Conservation (phyloP, 2,888 invertebrate species). For the Drosophila demipolita region DNA sequence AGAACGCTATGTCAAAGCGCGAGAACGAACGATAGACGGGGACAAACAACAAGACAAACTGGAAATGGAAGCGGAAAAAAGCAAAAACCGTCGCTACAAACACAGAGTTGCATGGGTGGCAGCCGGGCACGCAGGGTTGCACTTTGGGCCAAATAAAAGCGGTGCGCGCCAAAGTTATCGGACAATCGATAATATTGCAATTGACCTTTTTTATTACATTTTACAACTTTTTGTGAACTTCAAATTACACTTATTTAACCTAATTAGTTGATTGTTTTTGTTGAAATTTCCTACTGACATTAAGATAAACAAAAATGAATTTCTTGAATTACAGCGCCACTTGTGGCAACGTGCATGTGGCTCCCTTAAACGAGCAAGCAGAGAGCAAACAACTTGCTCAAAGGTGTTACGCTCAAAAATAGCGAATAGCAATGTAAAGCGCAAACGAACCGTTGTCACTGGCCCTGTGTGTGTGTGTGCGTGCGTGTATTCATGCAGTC, state of each 20-base stretch:
- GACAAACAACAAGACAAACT: slow-evolving; percentile 71
- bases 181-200: slow-evolving; percentile 57
- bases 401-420: slow-evolving; percentile 67
- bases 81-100: slow-evolving; percentile 67
- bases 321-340: slow-evolving; percentile 25
- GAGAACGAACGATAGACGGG: slow-evolving; percentile 68
- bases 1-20: slow-evolving; percentile 71
- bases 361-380: slow-evolving; percentile 39
- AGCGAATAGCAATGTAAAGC: slow-evolving; percentile 74
- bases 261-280: not conserved
- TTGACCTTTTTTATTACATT: slow-evolving; percentile 11
- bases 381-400: slow-evolving; percentile 22
- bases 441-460: slow-evolving; percentile 55
- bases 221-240: slow-evolving; percentile 17
- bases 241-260: not conserved
- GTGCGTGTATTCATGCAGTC: slow-evolving; percentile 4
- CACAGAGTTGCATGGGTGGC: slow-evolving; percentile 70
- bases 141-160: slow-evolving; percentile 20
- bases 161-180: slow-evolving; percentile 54
- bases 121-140: slow-evolving; percentile 74
- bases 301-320: slow-evolving; percentile 26
- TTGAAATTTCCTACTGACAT: not conserved
- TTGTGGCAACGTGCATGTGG: slow-evolving; percentile 35
- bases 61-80: slow-evolving; percentile 79
- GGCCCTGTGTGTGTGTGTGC: slow-evolving; percentile 29